Base-by-base conservation (phyloP, 2,113 vertebrate species). In the Campylomormyrus tamandua region DNA sequence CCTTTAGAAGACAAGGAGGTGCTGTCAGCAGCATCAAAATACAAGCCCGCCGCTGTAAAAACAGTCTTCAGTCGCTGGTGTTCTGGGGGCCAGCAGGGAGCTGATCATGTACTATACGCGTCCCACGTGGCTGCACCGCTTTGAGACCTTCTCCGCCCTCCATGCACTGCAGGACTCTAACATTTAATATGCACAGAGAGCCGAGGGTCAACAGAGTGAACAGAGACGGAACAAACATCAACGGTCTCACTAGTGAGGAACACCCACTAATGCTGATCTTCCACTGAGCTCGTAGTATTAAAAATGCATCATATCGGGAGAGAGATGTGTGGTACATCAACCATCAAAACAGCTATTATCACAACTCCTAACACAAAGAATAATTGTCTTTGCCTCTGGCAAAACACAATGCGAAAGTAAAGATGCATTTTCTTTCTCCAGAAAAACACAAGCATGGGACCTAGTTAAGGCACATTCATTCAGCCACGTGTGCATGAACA, bases 301-400 rank as follows among this genome's bases (percentile, higher is more conserved):
- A 84, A 84, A 84, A 84, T 48, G 83, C 39, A 84, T 84, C 45
- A n/a, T 21, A 27, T 21, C 8, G 9, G 42, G 45, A n/a, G 5
- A 84, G 39, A n/a, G 21, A 84, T 13, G 42, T n/a, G 48, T 5
- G 39, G 6, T 4, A n/a, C 83, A 84, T 46, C 39, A 84, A 84
- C 45, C 83, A 84, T 84, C 42, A 48, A 84, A 84, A 84, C 83
- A 84, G 83, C 39, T 46, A 84, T 84, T 84, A 84, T 84, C 21
- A 84, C 83, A 84, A n/a, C 83, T 84, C 83, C 21, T 19, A 84
- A 45, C 39, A 84, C 21, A 84, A 45, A 84, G 45, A 48, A 48
- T 84, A 19, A 80, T 42, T 42, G 42, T 84, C 17, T 84, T 84
- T 84, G 83, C 39, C 42, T 84, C 42, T 84, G 83, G 83, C 39